These are phyloP conservation scores for Telenomus remus DNA, from an alignment of 1,140 invertebrate genomes.

Conservation along the genomic window DNA sequence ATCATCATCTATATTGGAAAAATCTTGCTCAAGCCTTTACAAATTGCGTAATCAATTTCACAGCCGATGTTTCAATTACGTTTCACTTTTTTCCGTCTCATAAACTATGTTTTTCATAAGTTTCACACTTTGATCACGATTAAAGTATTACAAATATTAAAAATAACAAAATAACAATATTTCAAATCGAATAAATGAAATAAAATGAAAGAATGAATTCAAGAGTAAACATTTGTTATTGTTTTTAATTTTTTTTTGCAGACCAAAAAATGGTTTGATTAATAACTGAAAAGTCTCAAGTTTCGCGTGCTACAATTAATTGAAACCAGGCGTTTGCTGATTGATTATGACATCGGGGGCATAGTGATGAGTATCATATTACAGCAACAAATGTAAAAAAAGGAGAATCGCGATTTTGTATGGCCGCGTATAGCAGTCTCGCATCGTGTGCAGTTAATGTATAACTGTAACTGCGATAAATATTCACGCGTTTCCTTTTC, in stretches of 20 bases:
- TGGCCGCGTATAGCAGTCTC: constrained; percentile 12
- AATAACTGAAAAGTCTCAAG: background rate
- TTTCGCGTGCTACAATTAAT: constrained; percentile 17
- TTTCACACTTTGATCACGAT: too few species aligned
- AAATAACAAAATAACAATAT: too few species aligned
- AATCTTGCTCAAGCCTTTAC: constrained; percentile 18
- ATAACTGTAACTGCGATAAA: constrained; percentile 44
- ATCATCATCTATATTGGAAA: constrained; percentile 32
- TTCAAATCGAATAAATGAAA: too few species aligned
- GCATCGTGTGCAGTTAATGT: constrained; percentile 37
- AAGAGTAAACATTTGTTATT: too few species aligned
- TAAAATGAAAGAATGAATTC: too few species aligned
- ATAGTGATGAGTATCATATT: constrained; percentile 38
- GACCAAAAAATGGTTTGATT: background rate
- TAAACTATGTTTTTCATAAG: too few species aligned
- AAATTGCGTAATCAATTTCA: constrained; percentile 36
- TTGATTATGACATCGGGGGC: constrained; percentile 32
- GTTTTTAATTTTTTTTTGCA: too few species aligned
- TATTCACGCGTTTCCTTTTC: constrained; percentile 46
- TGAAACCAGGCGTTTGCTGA: constrained; percentile 1
- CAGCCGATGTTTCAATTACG: too few species aligned
- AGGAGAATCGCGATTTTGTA: constrained; percentile 20
- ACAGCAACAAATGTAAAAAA: constrained; percentile 47
- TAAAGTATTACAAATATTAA: too few species aligned
- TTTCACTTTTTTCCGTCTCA: too few species aligned